Conservation (phyloP, 2,888 invertebrate genomes). For the Mimumesa dahlbomi region DNA sequence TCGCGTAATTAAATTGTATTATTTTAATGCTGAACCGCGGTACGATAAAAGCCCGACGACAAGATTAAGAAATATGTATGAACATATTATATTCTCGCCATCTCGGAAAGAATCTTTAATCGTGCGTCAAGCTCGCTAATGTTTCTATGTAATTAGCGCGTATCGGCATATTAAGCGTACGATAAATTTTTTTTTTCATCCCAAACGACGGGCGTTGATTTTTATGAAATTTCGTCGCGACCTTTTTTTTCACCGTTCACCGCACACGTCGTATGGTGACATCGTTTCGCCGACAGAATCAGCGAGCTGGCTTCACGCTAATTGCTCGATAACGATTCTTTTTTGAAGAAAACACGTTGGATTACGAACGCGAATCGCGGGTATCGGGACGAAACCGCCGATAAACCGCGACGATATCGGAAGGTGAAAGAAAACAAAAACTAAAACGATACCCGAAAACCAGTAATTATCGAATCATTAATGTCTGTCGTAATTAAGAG, state of each 20-base stretch:
- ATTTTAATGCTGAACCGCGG: too few relatives aligned
- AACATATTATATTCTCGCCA: too few relatives aligned
- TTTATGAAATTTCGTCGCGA: conserved; percentile 4
- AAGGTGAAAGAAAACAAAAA: not conserved
- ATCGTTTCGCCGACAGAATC: conserved; percentile 6
- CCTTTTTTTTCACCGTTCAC: conserved; percentile 10
- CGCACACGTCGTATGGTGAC: not conserved
- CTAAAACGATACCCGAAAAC: not conserved
- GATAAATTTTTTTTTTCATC: not conserved
- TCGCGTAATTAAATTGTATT: too few relatives aligned
- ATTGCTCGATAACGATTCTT: conserved; percentile 39
- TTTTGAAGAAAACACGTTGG: conserved; percentile 16
- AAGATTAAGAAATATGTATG: too few relatives aligned
- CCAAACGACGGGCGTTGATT: not conserved
- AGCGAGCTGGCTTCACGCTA: conserved; percentile 18
- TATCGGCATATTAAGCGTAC: not conserved
- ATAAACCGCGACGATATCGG: not conserved
- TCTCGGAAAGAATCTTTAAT: too few relatives aligned
- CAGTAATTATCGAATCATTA: conserved; percentile 27
- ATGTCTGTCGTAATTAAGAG: conserved; percentile 12
- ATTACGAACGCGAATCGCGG: not conserved
- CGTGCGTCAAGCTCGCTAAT: too few relatives aligned
- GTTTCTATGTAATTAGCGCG: not conserved
- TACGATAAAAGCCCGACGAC: too few relatives aligned
- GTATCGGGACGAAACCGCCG: not conserved